phyloP scores from a whole-genome alignment of 2,113 vertebrate species.

The Struthidea cinerea region DNA sequence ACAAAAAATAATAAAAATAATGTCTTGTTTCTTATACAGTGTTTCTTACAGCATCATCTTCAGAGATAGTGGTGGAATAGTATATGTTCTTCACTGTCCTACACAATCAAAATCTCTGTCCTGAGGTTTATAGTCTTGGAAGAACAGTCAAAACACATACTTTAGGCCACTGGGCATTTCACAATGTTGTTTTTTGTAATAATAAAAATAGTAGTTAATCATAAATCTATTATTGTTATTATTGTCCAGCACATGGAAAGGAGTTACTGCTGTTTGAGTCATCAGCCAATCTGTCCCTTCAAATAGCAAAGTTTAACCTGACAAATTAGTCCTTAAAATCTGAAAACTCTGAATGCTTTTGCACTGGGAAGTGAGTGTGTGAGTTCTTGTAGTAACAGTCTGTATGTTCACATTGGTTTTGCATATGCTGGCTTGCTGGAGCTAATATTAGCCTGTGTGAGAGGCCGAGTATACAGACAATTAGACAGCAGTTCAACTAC shows the following conservation, averaged over 20 bases:
- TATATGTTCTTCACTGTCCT: background rate
- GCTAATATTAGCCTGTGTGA: background rate
- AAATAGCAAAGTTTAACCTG: background rate
- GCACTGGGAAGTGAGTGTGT: background rate
- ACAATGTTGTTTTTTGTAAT: background rate
- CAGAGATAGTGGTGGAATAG: background rate
- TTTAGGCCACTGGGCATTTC: background rate
- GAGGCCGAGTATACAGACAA: background rate
- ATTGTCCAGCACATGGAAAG: background rate
- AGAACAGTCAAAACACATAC: background rate
- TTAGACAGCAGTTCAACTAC: background rate
- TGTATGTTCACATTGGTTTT: background rate
- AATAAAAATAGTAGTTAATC: background rate
- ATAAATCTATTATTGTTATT: background rate
- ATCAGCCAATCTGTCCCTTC: background rate
- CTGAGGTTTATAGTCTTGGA: background rate
- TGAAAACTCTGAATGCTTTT: background rate
- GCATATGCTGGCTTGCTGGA: background rate
- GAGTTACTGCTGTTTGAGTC: background rate
- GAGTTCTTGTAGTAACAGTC: background rate
- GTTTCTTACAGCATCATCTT: background rate
- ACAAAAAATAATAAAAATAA: background rate
- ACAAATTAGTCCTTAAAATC: background rate
- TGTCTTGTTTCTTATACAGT: background rate
- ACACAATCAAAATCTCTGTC: background rate